Base-by-base conservation (phyloP, 2,113 vertebrate species). In the Muntiacus reevesi region DNA sequence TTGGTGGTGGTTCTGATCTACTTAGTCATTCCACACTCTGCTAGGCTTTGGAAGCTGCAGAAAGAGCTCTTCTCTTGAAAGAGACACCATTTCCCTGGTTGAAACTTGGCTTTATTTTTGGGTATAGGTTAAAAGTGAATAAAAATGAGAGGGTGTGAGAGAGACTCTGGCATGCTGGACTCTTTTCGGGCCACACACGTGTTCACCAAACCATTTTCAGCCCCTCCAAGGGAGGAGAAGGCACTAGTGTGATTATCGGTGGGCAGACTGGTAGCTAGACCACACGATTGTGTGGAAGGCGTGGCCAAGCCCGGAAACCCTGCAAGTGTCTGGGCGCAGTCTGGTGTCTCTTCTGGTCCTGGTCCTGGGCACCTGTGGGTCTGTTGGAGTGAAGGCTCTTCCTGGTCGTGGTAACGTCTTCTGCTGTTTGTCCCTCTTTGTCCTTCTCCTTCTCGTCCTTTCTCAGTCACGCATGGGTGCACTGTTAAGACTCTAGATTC, bases 1-100 rank as follows among this genome's bases (percentile, higher is more conserved):
- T 78, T 87, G 85, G 82, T 95, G 59, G 87, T 87, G 76, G 33
- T 94, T 89, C 95, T 94, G 90, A 87, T 92, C 74, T 95, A 92
- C 85, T 87, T 81, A 6, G 60, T 96, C 57, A 90, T 95, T 95
- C 94, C 52, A 62, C 47, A 92, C 81, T 52, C 82, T 74, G 78
- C 83, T 93, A 57, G 89, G 55, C 43, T n/a, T 62, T 87, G 87
- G 52, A 95, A 43, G 30, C n/a, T 52, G 89, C 64, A 94, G 43
- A 87, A 23, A 82, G 40, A 91, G 45, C 10, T 45, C 30, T 89
- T 87, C 55, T 82, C 79, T 59, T 94, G 25, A 79, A 82, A 36
- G 28, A 94, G 64, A 82, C 7, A 81, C 52, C n/a, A 81, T 45
- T 84, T 95, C 21, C 52, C 30, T 52, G 28, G 74, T 17, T 88